phyloP scores from a whole-genome alignment of 2,113 vertebrate species.

The Vidua macroura region DNA sequence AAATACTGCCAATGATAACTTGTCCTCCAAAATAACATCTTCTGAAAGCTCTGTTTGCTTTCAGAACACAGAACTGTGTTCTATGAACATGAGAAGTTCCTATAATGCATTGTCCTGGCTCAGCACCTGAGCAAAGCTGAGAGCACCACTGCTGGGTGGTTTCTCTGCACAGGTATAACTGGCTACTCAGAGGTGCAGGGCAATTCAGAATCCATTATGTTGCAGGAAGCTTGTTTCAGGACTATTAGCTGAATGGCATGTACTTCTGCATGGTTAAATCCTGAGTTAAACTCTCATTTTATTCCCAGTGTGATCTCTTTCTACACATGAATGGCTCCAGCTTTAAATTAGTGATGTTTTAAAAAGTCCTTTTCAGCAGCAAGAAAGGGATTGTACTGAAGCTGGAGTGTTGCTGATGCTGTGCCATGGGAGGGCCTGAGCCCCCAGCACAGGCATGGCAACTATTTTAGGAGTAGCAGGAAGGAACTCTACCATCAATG shows the following conservation, averaged over 20 bases:
- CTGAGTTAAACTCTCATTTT: slow-evolving; percentile 3
- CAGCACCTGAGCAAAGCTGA: background rate
- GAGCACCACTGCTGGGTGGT: background rate
- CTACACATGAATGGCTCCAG: background rate
- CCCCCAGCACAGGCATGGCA: background rate
- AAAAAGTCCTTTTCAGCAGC: background rate
- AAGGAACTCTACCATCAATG: background rate
- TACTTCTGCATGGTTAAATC: slow-evolving; percentile 4
- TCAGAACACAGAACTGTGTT: background rate
- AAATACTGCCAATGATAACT: background rate
- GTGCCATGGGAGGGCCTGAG: background rate
- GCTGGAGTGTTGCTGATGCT: background rate
- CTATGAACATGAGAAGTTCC: background rate
- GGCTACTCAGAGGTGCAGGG: background rate
- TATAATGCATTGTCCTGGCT: background rate
- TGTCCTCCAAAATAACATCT: background rate
- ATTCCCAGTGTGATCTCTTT: slow-evolving; percentile 5
- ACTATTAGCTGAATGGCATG: background rate
- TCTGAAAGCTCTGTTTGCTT: background rate
- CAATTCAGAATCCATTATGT: background rate
- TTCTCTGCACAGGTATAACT: background rate
- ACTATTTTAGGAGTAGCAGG: background rate
- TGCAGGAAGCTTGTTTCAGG: background rate
- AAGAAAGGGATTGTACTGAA: background rate
- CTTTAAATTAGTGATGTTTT: slow-evolving; percentile 6